These are phyloP conservation scores for Dioctria rufipes DNA, from an alignment of 2,888 invertebrate species.

Conservation along the genomic window DNA sequence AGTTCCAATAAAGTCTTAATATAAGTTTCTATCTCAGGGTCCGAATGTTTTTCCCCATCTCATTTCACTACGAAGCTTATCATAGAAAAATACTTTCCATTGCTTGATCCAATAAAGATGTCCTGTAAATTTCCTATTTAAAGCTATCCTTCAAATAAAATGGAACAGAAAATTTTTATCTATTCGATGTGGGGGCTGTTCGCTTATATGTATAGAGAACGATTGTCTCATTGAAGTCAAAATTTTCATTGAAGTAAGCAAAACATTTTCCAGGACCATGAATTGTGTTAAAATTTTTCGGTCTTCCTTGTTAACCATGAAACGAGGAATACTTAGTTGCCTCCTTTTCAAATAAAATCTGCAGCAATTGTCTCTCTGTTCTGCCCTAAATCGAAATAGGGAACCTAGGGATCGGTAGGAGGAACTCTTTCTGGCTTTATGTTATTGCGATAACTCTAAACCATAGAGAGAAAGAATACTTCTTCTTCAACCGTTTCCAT, in stretches of 20 bases:
- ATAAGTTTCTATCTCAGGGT: too few relatives aligned
- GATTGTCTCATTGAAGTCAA: constrained; percentile 35
- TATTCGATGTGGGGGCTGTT: neutral
- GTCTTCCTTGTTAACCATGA: constrained; percentile 47
- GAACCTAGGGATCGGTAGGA: constrained; percentile 17
- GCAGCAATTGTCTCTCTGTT: constrained; percentile 49
- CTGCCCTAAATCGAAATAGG: constrained; percentile 45
- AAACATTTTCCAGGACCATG: constrained; percentile 45
- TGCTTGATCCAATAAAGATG: too few relatives aligned
- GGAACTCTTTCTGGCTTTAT: constrained; percentile 44
- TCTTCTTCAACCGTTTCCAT: constrained; percentile 13
- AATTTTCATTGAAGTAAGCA: constrained; percentile 42
- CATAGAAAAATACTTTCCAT: too few relatives aligned
- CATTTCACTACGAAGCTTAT: too few relatives aligned
- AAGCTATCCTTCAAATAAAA: neutral
- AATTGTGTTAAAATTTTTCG: constrained; percentile 48
- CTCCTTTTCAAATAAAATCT: constrained; percentile 51
- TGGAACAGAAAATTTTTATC: neutral
- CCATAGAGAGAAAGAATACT: constrained; percentile 12
- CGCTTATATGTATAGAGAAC: neutral
- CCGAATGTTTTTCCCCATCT: too few relatives aligned
- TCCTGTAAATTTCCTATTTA: neutral
- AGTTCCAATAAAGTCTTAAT: too few relatives aligned
- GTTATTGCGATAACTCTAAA: constrained; percentile 33
- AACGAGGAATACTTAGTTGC: constrained; percentile 41